phyloP scores from a whole-genome alignment of 2,888 invertebrate genomes.

The Ormyrus pomaceus region DNA sequence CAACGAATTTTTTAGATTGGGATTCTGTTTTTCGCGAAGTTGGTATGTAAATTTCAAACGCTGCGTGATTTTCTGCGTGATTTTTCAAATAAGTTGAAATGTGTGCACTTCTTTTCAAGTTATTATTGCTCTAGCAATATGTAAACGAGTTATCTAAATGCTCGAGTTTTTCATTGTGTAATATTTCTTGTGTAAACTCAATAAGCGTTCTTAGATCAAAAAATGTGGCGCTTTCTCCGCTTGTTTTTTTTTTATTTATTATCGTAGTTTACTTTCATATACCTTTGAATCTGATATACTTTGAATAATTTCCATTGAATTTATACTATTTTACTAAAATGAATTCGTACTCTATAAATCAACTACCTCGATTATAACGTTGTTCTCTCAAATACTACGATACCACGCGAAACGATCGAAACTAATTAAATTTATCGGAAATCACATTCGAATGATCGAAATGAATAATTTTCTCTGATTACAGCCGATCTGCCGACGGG shows the following conservation, averaged over 20 bases:
- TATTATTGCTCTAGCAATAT: background rate
- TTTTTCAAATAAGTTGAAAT: too few species aligned
- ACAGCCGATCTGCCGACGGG: slow-evolving; percentile 69
- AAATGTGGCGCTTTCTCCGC: slow-evolving; percentile 35
- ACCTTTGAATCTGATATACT: slow-evolving; percentile 2
- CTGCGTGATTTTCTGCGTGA: too few species aligned
- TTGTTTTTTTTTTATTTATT: slow-evolving; percentile 12
- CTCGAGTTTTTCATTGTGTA: background rate
- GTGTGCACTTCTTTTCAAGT: too few species aligned
- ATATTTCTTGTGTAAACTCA: slow-evolving; percentile 14
- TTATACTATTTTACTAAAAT: too few species aligned
- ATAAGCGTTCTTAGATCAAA: background rate
- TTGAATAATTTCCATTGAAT: background rate
- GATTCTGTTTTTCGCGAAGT: too few species aligned
- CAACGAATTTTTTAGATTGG: too few species aligned
- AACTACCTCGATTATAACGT: too few species aligned
- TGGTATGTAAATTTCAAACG: too few species aligned
- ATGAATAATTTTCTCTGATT: background rate
- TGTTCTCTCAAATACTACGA: too few species aligned
- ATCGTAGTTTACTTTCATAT: slow-evolving; percentile 37
- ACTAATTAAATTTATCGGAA: slow-evolving; percentile 32
- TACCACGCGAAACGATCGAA: background rate
- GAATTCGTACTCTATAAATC: too few species aligned
- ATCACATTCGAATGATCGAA: slow-evolving; percentile 6
- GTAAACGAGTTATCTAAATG: background rate